Percentiles rank a stretch among this genome's conserved stretches.
Conservation (phyloP, 2,113 vertebrate genomes). For the Tenebrosternarchus preto region DNA sequence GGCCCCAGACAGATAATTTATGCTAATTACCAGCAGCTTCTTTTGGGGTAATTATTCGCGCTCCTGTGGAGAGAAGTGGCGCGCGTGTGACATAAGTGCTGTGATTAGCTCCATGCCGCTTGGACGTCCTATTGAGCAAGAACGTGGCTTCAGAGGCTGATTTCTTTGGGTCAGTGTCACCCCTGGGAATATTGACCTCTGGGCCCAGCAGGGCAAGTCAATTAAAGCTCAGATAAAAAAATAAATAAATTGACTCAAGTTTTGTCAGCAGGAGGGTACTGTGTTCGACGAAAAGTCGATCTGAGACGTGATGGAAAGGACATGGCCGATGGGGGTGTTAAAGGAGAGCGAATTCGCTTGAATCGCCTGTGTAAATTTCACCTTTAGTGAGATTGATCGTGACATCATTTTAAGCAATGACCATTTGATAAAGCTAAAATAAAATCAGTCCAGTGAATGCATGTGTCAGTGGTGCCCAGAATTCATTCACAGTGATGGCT, state of each 20-base stretch:
- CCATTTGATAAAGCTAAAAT: background rate
- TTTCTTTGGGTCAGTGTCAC: conserved; percentile 24
- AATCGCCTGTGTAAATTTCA: background rate
- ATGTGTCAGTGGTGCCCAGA: background rate
- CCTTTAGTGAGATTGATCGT: background rate
- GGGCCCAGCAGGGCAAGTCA: conserved; percentile 4
- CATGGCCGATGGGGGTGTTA: background rate
- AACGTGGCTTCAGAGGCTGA: background rate
- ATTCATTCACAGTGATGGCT: too few species aligned
- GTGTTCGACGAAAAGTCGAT: background rate
- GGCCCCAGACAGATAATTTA: conserved; percentile 14
- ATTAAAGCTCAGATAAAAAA: conserved; percentile 41
- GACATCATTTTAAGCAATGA: background rate
- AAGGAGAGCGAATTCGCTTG: background rate
- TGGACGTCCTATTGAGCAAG: conserved; percentile 11
- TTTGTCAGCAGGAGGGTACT: background rate
- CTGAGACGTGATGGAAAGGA: background rate
- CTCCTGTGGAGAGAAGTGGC: conserved; percentile 4
- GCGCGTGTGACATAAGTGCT: background rate
- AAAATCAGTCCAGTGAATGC: background rate
- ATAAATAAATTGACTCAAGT: conserved; percentile 22
- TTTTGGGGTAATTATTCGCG: conserved; percentile 17
- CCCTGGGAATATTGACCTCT: conserved; percentile 11
- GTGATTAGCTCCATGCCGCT: conserved; percentile 11
- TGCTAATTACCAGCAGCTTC: conserved; percentile 36